Percentiles rank a stretch among this genome's conserved stretches.
Conservation (phyloP, 2,797 vertebrate genomes). For the Pipistrellus nathusii region DNA sequence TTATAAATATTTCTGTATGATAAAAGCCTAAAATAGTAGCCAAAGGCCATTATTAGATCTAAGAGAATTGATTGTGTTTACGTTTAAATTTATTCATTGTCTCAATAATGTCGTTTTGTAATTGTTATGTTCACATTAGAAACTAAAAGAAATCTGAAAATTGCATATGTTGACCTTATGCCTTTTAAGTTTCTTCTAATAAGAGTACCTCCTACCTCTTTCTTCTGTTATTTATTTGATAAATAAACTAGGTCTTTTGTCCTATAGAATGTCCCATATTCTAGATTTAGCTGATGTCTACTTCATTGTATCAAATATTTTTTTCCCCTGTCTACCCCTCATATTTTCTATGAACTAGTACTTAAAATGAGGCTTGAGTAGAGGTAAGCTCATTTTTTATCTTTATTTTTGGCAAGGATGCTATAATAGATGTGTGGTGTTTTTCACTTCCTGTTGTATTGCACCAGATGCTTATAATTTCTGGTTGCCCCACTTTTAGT, state of each 20-base stretch:
- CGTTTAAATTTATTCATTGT: constrained; percentile 8
- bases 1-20: neutral
- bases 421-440: neutral
- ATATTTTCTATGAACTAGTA: constrained; percentile 24
- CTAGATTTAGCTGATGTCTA: neutral
- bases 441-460: constrained; percentile 25
- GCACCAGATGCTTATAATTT: neutral
- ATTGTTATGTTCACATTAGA: constrained; percentile 27
- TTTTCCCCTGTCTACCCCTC: neutral
- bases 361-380: neutral
- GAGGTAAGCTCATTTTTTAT: constrained; percentile 22
- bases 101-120: constrained; percentile 28
- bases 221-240: constrained; percentile 25
- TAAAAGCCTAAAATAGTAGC: constrained; percentile 7
- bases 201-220: neutral
- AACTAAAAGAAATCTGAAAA: neutral
- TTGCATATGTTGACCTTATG: neutral
- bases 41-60: neutral
- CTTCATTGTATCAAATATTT: neutral
- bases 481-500: constrained; percentile 13
- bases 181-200: neutral
- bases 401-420: neutral
- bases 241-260: constrained; percentile 7
- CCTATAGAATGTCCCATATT: neutral
- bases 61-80: constrained; percentile 6